Evolutionary conservation across 1,140 invertebrate genomes (phyloP).

Genomic region (Probaryconus sp.): DNA sequence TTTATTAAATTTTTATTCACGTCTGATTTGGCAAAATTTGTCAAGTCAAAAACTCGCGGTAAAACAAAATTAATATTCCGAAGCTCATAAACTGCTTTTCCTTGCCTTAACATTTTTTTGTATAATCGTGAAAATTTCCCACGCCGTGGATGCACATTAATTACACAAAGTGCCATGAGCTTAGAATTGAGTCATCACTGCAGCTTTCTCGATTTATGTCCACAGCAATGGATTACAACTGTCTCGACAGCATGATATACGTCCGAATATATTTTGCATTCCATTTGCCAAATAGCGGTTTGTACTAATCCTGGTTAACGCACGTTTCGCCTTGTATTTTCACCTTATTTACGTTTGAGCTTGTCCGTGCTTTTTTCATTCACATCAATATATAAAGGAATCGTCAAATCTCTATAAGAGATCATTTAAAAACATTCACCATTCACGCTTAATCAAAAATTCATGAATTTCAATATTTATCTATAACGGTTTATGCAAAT

Average conservation of each 20-base stretch:
- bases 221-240: constrained; percentile 62
- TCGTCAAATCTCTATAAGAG: constrained; percentile 25
- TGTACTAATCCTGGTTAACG: constrained; percentile 62
- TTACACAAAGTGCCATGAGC: constrained; percentile 63
- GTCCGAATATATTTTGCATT: constrained; percentile 66
- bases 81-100: constrained; percentile 8
- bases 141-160: constrained; percentile 48
- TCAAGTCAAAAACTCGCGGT: no score
- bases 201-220: constrained; percentile 60
- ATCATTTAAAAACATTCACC: constrained; percentile 14
- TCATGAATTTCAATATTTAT: no score
- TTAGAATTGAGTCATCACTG: constrained; percentile 62
- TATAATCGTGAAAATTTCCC: constrained; percentile 34
- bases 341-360: constrained; percentile 60
- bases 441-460: constrained; percentile 3
- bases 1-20: no score
- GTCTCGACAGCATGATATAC: constrained; percentile 62
- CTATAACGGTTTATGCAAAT: no score
- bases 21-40: no score
- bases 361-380: constrained; percentile 47
- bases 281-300: constrained; percentile 62
- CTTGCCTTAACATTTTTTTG: constrained; percentile 38
- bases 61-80: constrained; percentile 17
- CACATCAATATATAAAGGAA: constrained; percentile 36
- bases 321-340: constrained; percentile 62